Conservation (phyloP, 1,140 invertebrate species). For the Conopomorpha cramerella region DNA sequence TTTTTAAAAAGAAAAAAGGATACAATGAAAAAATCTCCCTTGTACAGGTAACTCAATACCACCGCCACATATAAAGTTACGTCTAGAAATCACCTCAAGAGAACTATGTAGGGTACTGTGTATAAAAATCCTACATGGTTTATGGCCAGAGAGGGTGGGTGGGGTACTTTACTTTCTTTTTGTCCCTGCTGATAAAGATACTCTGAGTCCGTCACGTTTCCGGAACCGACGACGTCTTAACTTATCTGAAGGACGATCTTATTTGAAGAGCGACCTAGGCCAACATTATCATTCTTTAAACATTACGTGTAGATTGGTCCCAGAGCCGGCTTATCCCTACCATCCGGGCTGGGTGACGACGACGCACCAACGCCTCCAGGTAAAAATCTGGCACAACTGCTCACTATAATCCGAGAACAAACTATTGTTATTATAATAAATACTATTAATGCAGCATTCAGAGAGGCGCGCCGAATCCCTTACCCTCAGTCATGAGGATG, state of each 20-base stretch:
- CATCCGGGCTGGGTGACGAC: constrained; percentile 15
- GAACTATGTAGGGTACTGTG: too few species aligned
- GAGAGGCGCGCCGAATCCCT: constrained; percentile 21
- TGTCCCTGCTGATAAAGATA: too few species aligned
- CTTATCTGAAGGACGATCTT: constrained; percentile 29
- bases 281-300: constrained; percentile 29
- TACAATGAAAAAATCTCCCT: constrained; percentile 11
- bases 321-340: constrained; percentile 23
- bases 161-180: too few species aligned
- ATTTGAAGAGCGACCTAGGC: constrained; percentile 32
- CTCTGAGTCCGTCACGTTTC: too few species aligned
- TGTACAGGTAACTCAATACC: constrained; percentile 30
- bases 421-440: constrained; percentile 52
- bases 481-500: constrained; percentile 21
- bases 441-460: constrained; percentile 40
- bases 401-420: constrained; percentile 19
- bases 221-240: too few species aligned
- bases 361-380: too few species aligned
- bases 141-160: too few species aligned
- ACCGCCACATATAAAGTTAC: constrained; percentile 29
- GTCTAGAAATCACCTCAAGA: too few species aligned
- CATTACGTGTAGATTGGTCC: constrained; percentile 32
- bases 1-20: constrained; percentile 19
- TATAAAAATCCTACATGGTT: too few species aligned
- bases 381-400: too few species aligned